Evolutionary conservation across 2,797 vertebrate genomes (phyloP), one percentile per base, ranked within the genome.

Genomic region (Sebastolobus altivelis): DNA sequence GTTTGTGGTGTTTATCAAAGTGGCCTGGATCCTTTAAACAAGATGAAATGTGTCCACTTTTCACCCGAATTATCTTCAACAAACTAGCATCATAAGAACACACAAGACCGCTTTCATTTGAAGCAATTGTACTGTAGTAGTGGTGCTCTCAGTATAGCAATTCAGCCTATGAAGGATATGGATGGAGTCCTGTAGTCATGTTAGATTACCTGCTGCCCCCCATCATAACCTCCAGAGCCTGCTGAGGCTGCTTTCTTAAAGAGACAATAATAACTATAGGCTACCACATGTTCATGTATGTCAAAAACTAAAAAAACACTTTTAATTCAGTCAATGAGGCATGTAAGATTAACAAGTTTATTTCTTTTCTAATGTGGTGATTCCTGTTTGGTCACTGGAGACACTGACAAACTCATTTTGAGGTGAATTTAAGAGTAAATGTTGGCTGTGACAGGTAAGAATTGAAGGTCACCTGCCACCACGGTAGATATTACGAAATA

Each of bases 1-100:
- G 43, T 46, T 46, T 46, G 22, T 46, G 63, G 22, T 68, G 65
- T 52, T 56, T n/a, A 31, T 61, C 33, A 60, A 62, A 65, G 14
- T n/a, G 66, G 13, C 18, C 16, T 11, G 5, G 25, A 31, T 49
- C 52, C n/a, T 66, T 55, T 20, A 18, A 76, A 63, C 8, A 1
- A n/a, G 9, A 67, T 0, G 1, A 40, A 56, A 75, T 54, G 7
- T 60, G 75, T 3, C 2, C 25, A 18, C 10, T n/a, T 37, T 31
- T 38, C 14, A 13, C 10, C 6, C 1, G 14, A 38, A 27, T 54
- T 13, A 35, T 6, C 3, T 8, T 6, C 49, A 27, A 35, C 8
- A 12, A 12, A 54, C 43, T 25, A 66, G 22, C 29, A 4, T 18
- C 22, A 2, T 55, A 11, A 56, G 12, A 43, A 38, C 35, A 43